phyloP scores from a whole-genome alignment of 2,888 invertebrate genomes.

The Ganaspis brasiliensis region DNA sequence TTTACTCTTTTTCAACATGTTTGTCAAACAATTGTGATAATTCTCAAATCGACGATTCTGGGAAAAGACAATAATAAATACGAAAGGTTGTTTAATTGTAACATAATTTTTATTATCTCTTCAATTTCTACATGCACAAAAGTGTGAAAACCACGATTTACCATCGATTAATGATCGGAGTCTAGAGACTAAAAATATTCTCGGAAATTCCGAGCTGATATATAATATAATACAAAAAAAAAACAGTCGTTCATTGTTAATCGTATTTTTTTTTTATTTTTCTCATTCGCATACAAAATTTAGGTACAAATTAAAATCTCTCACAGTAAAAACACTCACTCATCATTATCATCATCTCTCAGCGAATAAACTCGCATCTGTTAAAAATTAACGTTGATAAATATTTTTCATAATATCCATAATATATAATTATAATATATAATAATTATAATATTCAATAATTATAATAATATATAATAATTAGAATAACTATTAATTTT shows the following conservation, averaged over 20 bases:
- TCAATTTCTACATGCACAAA: constrained; percentile 68
- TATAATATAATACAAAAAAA: constrained; percentile 23
- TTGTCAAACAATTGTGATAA: too few relatives aligned
- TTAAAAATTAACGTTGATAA: constrained; percentile 67
- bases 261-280: constrained; percentile 20
- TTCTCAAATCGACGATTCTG: too few relatives aligned
- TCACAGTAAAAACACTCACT: not conserved
- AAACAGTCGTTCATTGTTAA: constrained; percentile 38
- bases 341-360: constrained; percentile 22
- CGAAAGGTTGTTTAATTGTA: constrained; percentile 45
- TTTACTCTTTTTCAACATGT: too few relatives aligned
- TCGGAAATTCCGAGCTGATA: not conserved
- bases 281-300: constrained; percentile 35
- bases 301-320: constrained; percentile 28
- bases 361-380: constrained; percentile 31
- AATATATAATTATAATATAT: constrained; percentile 58
- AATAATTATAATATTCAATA: constrained; percentile 53
- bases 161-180: constrained; percentile 64
- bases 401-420: constrained; percentile 63
- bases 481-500: constrained; percentile 53
- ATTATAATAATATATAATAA: constrained; percentile 59
- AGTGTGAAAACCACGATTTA: constrained; percentile 66
- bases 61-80: too few relatives aligned
- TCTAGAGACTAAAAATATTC: constrained; percentile 59
- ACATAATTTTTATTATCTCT: constrained; percentile 70